A percentile compares a stretch with the other conserved stretches of the same genome.
Evolutionary conservation across 2,888 invertebrate genomes (phyloP).

Genomic region (Sarcophaga rosellei): DNA sequence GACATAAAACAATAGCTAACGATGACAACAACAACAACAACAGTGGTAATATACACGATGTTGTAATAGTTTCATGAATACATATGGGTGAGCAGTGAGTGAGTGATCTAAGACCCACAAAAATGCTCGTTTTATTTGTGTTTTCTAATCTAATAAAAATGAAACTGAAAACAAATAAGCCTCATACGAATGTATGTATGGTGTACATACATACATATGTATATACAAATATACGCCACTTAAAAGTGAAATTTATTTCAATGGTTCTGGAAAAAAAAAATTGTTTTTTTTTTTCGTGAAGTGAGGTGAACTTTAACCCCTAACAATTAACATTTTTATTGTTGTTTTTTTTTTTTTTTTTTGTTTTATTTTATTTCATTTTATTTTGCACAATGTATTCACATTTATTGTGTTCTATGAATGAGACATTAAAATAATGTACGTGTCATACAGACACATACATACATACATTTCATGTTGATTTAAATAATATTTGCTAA

Average conservation of each 20-base stretch:
- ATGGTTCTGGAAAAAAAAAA: not conserved
- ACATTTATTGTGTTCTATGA: too few species aligned
- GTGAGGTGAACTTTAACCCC: slow-evolving; percentile 55
- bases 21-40: not conserved
- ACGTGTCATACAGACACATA: too few species aligned
- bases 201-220: not conserved
- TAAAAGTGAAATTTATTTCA: not conserved
- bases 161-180: not conserved
- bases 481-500: too few species aligned
- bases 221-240: not conserved
- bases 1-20: not conserved
- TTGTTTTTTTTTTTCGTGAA: not conserved
- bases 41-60: not conserved
- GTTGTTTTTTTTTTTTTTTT: slow-evolving; percentile 1
- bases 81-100: not conserved
- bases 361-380: not conserved
- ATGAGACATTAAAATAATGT: too few species aligned
- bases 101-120: slow-evolving; percentile 25
- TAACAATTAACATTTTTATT: slow-evolving; percentile 50
- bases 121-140: not conserved
- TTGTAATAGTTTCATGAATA: slow-evolving; percentile 2
- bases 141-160: slow-evolving; percentile 18
- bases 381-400: too few species aligned
- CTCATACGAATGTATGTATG: not conserved
- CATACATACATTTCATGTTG: too few species aligned